Evolutionary conservation across 2,797 vertebrate species (phyloP), one percentile per base, ranked within the genome.

Genomic region (Scolopax bukidnonensis): DNA sequence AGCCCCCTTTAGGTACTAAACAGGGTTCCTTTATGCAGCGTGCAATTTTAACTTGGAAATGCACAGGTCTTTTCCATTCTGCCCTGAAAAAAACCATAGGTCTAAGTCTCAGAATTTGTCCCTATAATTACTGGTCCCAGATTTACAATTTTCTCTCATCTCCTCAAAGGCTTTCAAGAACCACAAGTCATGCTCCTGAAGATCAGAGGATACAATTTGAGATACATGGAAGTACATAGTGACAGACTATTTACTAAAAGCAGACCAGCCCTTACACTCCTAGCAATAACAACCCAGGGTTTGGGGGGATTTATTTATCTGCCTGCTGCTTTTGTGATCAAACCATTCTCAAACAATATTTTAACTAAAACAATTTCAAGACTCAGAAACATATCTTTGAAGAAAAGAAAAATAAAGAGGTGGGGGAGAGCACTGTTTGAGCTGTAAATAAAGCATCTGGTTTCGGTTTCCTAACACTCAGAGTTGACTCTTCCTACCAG

Each of bases 161-260:
- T 77, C n/a, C 65, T 92, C 60, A 92, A 83, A 87, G 65, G 50
- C 38, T 92, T 92, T 94, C 7, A 28, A 51, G 60, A 90, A 50
- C 53, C 53, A 74, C 76, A 90, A 57, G 28, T 24, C 18, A 33
- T 50, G 32, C 7, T 84, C 32, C 81, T 68, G 30, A 85, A 75
- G 71, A 95, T 77, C 56, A 83, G 68, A 82, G 50, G 9, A 47
- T 54, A 38, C 38, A 60, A 82, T 77, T 11, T 83, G 63, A 93
- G 78, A 79, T 6, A 14, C 32, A 56, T 17, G 21, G 41, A 82
- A 84, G 41, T 76, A 95, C 92, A 93, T 6, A 93, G 77, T 0
- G 5, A 41, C 32, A 69, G 54, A 84, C 28, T 32, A 53, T 53
- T 30, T 30, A 54, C 51, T 54, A 54, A 54, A 89, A 90, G 11